Base-by-base conservation (phyloP, 2,113 vertebrate species). In the Gasterosteus nipponicus region DNA sequence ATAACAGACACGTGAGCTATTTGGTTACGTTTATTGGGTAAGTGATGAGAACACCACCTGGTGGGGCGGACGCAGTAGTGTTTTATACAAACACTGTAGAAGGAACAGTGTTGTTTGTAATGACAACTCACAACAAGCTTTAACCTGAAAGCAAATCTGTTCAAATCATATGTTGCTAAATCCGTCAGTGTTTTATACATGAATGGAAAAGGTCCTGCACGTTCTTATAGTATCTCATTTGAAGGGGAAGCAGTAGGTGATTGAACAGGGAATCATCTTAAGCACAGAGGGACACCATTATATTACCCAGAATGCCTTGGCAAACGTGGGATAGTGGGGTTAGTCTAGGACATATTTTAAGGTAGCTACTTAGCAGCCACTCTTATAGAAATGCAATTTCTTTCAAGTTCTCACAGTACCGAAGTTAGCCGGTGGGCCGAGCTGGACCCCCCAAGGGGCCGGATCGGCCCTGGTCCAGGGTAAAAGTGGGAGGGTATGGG, bases 41-140 rank as follows among this genome's bases (percentile, higher is more conserved):
- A 79, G 77, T 63, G 82, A 84, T 89, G 84, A 82, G 78, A 84
- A 76, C 78, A 67, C 78, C 75, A 76, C 79, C 79, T 82, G 82
- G 65, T 78, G 83, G 65, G 74, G 29, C n/a, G 15, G 2, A 7
- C 69, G 26, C 64, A 41, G 54, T 15, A 70, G 73, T 51, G 75
- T 80, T 80, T 77, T 33, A 75, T 57, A 61, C 38, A 47, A 44
- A 82, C 62, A 14, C 49, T 7, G 8, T 19, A 9, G 19, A 75
- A 53, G n/a, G 46, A 57, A 39, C 7, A 38, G 15, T 18, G 62
- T 8, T 15, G 61, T 76, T 44, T 46, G 29, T n/a, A 18, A 60
- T 62, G 47, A 70, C 8, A 61, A n/a, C 15, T 67, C 57, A 61
- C 42, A 29, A 47, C 31, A 9, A 44, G 3, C n/a, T 51, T 67